Conservation (phyloP, 2,113 vertebrate species). For the Arenaria interpres region DNA sequence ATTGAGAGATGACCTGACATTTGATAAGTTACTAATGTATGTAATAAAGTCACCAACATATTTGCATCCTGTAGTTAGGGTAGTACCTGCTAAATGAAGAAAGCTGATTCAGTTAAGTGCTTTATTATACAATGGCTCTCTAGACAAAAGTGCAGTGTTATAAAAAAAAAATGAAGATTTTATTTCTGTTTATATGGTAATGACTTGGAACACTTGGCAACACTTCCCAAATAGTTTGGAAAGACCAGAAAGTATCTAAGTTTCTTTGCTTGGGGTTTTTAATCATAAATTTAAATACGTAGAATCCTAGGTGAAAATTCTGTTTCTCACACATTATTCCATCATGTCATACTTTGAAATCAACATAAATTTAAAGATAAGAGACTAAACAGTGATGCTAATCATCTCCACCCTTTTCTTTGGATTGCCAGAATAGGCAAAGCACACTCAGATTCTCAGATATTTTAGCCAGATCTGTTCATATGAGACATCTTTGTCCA, state of each 20-base stretch:
- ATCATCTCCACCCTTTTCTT: neutral
- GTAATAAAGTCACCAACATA: neutral
- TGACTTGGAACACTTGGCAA: neutral
- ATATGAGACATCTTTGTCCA: neutral
- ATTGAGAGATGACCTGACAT: neutral
- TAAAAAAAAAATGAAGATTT: neutral
- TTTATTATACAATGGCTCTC: neutral
- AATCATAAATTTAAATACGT: neutral
- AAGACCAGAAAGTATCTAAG: neutral
- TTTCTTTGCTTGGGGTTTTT: neutral
- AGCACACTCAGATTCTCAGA: neutral
- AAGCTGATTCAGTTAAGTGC: neutral
- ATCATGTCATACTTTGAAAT: neutral
- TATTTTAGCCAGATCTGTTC: neutral
- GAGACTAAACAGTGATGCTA: neutral
- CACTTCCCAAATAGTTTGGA: neutral
- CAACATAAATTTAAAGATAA: neutral
- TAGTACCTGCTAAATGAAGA: neutral
- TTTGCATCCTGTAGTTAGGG: neutral
- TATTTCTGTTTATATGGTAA: neutral
- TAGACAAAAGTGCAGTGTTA: neutral
- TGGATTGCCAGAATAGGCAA: neutral
- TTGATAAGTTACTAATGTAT: neutral
- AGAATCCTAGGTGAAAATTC: neutral
- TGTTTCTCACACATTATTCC: neutral